Evolutionary conservation across 2,113 vertebrate genomes (phyloP).

Genomic region (Ctenodactylus gundi): DNA sequence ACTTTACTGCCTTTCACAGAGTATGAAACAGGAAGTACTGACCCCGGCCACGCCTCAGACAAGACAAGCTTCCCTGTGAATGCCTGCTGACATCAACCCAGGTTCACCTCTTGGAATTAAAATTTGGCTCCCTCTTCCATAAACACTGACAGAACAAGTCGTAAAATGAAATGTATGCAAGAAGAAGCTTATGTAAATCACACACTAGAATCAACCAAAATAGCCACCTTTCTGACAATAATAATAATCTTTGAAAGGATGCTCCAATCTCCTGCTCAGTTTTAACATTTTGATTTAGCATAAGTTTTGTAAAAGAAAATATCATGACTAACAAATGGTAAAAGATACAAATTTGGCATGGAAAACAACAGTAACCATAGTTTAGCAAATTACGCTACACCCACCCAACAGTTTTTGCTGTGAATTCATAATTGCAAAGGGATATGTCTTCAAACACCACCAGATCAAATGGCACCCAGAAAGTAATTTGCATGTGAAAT

Average conservation of each 20-base stretch:
- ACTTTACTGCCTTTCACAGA: neutral
- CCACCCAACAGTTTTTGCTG: neutral
- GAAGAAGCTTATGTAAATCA: neutral
- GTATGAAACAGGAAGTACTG: neutral
- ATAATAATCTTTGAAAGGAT: neutral
- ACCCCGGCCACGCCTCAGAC: neutral
- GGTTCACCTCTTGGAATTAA: neutral
- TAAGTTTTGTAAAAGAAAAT: neutral
- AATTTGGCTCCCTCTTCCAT: neutral
- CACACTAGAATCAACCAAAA: neutral
- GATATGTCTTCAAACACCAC: neutral
- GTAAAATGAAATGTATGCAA: neutral
- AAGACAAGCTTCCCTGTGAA: neutral
- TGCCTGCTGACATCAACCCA: neutral
- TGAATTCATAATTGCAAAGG: constrained; percentile 32
- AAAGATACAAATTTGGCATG: neutral
- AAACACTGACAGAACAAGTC: neutral
- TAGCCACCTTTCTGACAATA: neutral
- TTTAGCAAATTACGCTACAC: neutral
- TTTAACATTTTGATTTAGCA: neutral
- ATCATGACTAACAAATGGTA: neutral
- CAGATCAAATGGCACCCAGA: neutral
- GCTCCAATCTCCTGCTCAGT: neutral
- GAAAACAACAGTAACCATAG: neutral
- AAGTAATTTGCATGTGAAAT: constrained; percentile 32